Evolutionary conservation across 2,888 invertebrate genomes (phyloP), one percentile per base, ranked within the genome.

Genomic region (Apodemia mormo): DNA sequence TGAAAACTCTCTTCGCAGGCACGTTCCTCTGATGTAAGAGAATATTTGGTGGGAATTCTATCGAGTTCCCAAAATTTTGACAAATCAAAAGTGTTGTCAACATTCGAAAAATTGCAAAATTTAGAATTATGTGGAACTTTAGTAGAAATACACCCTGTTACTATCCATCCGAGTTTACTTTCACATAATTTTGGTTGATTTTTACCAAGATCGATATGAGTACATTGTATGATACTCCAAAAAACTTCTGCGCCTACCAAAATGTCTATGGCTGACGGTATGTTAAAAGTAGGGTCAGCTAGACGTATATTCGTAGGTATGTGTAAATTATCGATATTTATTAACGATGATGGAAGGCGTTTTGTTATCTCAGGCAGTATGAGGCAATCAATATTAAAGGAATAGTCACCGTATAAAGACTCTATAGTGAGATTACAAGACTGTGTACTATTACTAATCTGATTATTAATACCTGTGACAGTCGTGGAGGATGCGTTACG

Each of bases 401-500:
- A 65, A 58, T 70, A 73, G n/a, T 52, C 66, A 43, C 67, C 65
- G 66, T 68, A 12, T 30, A 29, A 64, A 30, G 75, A 74, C 67
- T 71, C 64, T 12, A 74, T 67, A 37, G 43, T 69, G 37, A 76
- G 45, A 33, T 54, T 56, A 52, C 76, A 74, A 70, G 73, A 69
- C 68, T 73, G 69, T 72, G 76, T 71, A 70, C 69, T 68, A 68
- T 49, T 37, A 43, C 67, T 70, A 29, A 43, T 66, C 30, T 22
- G 67, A 67, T 67, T 72, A 30, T 73, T 73, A 12, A 77, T 74
- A 71, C 74, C 76, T 69, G 71, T 70, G 8, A 76, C 70, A 14
- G 49, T 66, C 10, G 49, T 52, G 43, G 74, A 74, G 61, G 54
- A 61, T 3, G 72, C 68, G 40, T n/a, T 58, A 33, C 52, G 68